Evolutionary conservation across 2,888 invertebrate species (phyloP), one percentile per base, ranked within the genome.

Genomic region (Byasa hedistus): DNA sequence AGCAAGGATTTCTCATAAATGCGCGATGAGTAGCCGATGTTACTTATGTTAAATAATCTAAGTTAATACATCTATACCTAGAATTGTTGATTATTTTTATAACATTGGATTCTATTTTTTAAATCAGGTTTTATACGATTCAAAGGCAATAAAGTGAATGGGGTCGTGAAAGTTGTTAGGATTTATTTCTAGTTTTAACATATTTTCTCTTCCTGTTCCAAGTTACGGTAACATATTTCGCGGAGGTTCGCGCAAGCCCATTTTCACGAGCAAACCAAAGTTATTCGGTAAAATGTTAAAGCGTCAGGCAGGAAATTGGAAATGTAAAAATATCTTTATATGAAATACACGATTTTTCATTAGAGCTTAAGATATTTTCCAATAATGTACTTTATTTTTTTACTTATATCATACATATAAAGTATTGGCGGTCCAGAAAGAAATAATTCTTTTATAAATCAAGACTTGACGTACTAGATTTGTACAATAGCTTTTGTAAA

Each of bases 1-100:
- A 54, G 52, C 52, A 15, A 27, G n/a, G 27, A 19, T 27, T 15
- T 44, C 56, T 56, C 44, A 62, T 62, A 51, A 57, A 58, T 58
- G 32, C 32, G 57, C 21, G 23, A 58, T 64, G 57, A 57, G 48
- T 32, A 57, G 64, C 64, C 51, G 64, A 64, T 51, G 64, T 57
- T 44, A 52, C 57, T 27, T 36, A 22, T 19, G 17, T 57, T 57
- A 23, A 10, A 54, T n/a, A 54, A n/a, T 15, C 22, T n/a, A 2
- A 22, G 52, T 12, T 22, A 1, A 10, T 54, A 15, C 48, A 19
- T n/a, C n/a, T 48, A 48, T n/a, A 48, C 48, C n/a, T 19, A 48
- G n/a, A 7, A 48, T n/a, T 44, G n/a, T 27, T 27, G 27, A 4
- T 27, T 27, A 27, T 48, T 44, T 44, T 48, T 48, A n/a, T 48